Evolutionary conservation across 2,797 vertebrate genomes (phyloP).

Genomic region (Gymnoscopelus braueri): DNA sequence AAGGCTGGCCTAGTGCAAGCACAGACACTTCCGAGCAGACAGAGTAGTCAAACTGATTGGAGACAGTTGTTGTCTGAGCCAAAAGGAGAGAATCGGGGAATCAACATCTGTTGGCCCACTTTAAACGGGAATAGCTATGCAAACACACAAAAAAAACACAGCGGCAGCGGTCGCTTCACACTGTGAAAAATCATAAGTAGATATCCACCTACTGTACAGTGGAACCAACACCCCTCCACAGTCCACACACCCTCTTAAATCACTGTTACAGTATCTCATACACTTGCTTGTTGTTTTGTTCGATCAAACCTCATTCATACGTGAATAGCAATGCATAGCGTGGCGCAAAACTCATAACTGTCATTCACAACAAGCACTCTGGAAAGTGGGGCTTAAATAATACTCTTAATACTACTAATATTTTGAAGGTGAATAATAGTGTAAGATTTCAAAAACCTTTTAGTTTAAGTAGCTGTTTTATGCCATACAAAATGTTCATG

Average conservation of each 20-base stretch:
- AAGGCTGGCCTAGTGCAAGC: slow-evolving; percentile 26
- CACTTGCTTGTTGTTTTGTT: neutral
- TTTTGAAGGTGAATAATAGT: neutral
- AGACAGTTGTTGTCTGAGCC: slow-evolving; percentile 43
- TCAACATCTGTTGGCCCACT: slow-evolving; percentile 36
- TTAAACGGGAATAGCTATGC: slow-evolving; percentile 42
- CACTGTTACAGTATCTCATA: too few species aligned
- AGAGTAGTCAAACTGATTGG: slow-evolving; percentile 26
- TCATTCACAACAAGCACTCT: slow-evolving; percentile 15
- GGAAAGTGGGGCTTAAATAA: neutral
- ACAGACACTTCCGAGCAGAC: slow-evolving; percentile 28
- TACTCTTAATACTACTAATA: slow-evolving; percentile 22
- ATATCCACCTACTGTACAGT: slow-evolving; percentile 31
- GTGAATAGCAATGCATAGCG: neutral
- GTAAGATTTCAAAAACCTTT: neutral
- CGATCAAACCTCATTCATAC: slow-evolving; percentile 46
- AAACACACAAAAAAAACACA: slow-evolving; percentile 49
- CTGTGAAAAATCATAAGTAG: slow-evolving; percentile 43
- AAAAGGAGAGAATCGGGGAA: slow-evolving; percentile 14
- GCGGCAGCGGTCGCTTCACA: slow-evolving; percentile 20
- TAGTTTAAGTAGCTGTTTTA: neutral
- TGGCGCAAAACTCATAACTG: too few species aligned
- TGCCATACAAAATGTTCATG: too few species aligned
- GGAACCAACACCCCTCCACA: neutral
- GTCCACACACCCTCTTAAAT: neutral